These are phyloP conservation scores for Sylvilagus floridanus DNA, from an alignment of 2,797 vertebrate genomes.

Conservation along the genomic window DNA sequence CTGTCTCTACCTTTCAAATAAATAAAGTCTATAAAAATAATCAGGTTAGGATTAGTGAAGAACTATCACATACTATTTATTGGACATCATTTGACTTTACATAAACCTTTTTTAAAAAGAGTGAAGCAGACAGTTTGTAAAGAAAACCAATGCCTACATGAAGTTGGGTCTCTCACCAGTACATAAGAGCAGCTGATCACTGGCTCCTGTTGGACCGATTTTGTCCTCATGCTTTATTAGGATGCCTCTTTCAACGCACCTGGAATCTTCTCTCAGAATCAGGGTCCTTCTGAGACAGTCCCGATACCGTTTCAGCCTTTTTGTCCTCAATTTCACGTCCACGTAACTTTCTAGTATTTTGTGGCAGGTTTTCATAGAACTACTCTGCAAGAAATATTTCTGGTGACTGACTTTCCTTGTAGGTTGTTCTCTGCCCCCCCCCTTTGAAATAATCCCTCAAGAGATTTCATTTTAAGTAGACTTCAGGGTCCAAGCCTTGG, in stretches of 20 bases:
- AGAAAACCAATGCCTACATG: constrained; percentile 10
- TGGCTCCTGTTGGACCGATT: background rate
- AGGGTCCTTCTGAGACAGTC: background rate
- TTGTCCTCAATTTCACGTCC: background rate
- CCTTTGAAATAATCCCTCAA: background rate
- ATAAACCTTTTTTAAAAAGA: background rate
- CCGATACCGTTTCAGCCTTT: background rate
- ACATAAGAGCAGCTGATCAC: background rate
- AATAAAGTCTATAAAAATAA: too few relatives aligned
- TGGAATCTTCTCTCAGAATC: constrained; percentile 3
- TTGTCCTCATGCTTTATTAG: constrained; percentile 61
- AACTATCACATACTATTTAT: too few relatives aligned
- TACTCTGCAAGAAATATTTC: background rate
- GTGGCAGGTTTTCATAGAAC: background rate
- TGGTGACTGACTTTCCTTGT: background rate
- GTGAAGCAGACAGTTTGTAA: background rate
- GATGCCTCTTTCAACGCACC: constrained; percentile 17
- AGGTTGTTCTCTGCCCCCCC: background rate
- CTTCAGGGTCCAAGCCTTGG: background rate
- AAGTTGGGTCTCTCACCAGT: background rate
- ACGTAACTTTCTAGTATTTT: background rate
- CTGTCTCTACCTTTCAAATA: too few relatives aligned
- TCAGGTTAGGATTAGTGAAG: too few relatives aligned
- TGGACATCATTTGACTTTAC: too few relatives aligned
- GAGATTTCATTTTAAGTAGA: constrained; percentile 18